A percentile compares a stretch with the other conserved stretches of the same genome.
These are phyloP conservation scores for Odontesthes bonariensis DNA, from an alignment of 2,113 vertebrate genomes.

Conservation along the genomic window DNA sequence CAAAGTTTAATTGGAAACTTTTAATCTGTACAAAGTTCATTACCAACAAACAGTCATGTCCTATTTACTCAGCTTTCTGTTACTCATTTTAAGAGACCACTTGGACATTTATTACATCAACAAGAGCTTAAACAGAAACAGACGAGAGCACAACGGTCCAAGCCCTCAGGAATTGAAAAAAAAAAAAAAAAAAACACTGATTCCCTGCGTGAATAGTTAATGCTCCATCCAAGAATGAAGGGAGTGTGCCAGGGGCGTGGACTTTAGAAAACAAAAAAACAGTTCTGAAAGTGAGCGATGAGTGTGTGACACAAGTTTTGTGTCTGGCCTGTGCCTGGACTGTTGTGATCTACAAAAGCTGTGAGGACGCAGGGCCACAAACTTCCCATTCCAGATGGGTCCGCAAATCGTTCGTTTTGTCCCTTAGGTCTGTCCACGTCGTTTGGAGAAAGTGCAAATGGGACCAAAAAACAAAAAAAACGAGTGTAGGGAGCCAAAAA, in stretches of 20 bases:
- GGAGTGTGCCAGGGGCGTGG: constrained; percentile 23
- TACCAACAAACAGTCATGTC: constrained; percentile 71
- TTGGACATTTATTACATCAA: constrained; percentile 57
- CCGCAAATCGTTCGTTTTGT: background rate
- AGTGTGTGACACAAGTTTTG: too few species aligned
- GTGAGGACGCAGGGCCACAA: background rate
- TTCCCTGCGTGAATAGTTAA: constrained; percentile 65
- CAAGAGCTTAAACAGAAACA: constrained; percentile 23
- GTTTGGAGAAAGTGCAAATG: constrained; percentile 35
- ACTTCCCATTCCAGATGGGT: constrained; percentile 43
- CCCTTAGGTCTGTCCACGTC: constrained; percentile 10
- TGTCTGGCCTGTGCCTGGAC: too few species aligned
- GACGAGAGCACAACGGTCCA: constrained; percentile 23
- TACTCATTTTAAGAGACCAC: constrained; percentile 34
- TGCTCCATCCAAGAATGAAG: constrained; percentile 16
- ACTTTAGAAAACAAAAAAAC: background rate
- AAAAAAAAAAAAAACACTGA: constrained; percentile 30
- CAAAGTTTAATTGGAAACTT: constrained; percentile 65
- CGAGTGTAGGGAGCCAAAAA: background rate
- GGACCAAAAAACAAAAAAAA: constrained; percentile 27
- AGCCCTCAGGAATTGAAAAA: constrained; percentile 3
- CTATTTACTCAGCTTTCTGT: constrained; percentile 19
- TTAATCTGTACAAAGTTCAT: constrained; percentile 63
- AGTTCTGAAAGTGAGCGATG: constrained; percentile 37
- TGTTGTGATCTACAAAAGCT: background rate